Base-by-base conservation (phyloP, 1,140 invertebrate genomes). In the Euura lappo region DNA sequence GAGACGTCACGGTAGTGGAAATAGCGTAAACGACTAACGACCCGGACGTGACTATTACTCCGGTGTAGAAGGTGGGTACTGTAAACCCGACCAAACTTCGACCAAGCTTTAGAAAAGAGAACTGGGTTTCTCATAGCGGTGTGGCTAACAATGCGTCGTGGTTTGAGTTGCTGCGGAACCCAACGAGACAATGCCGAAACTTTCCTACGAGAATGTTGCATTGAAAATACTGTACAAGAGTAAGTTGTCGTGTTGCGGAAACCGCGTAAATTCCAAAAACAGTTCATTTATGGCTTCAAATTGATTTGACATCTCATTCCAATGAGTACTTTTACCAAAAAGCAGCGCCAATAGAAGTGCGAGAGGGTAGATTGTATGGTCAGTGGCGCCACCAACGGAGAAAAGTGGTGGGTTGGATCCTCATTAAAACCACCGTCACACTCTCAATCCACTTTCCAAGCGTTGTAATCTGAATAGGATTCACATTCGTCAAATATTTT, bases 31-130 rank as follows among this genome's bases (percentile, higher is more conserved):
- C 51, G 51, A 60, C 51, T 60, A 11, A 60, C 51, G 51, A 60
- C 51, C 51, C 51, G 51, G 51, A 60, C 51, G 51, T 60, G 51
- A 60, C 51, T 60, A 60, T 60, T 60, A 60, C 5, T 60, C 51
- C 8, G 13, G 51, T 3, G 51, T 8, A 28, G 28, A 28, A 28
- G 28, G 8, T 8, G 13, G 51, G 51, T 60, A 5, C 3, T 8
- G 3, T 3, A 60, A 60, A 60, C 51, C 13, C 51, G 51, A 60
- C 51, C 51, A 60, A 60, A 60, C 51, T 60, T 60, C 13, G 51
- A 8, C 5, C 51, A n/a, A 60, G 51, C 51, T 60, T 60, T 60
- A 11, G 8, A 60, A 60, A 60, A 60, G 51, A 4, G 51, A 60
- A 60, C 51, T n/a, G 51, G 51, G 51, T n/a, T 60, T 60, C 51